These are phyloP conservation scores for Piaya cayana DNA, from an alignment of 2,113 vertebrate species.

Conservation along the genomic window DNA sequence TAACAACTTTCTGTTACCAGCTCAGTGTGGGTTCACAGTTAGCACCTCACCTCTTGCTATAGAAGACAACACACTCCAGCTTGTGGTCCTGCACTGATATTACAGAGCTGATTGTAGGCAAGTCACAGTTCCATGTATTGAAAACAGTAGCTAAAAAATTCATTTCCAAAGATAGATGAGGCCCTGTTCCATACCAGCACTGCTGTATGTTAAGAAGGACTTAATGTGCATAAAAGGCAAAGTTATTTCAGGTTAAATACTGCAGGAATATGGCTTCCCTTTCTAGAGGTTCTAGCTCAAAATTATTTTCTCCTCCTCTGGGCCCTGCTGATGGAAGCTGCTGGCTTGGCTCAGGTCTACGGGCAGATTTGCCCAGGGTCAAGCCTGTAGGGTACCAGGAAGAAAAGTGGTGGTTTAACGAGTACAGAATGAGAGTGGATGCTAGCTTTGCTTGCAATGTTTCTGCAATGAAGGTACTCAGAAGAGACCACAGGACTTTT, in stretches of 20 bases:
- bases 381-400: rapidly evolving
- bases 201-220: not conserved
- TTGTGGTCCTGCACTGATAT: not conserved
- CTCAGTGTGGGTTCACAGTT: not conserved
- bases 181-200: not conserved
- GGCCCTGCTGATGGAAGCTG: no score
- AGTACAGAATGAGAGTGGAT: not conserved
- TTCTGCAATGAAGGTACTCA: not conserved
- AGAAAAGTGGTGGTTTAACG: not conserved
- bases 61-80: conserved; percentile 13
- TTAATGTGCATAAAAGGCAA: not conserved
- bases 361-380: not conserved
- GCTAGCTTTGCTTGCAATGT: not conserved
- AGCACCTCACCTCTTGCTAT: not conserved
- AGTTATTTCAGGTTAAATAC: not conserved
- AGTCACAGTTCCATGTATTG: not conserved
- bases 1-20: not conserved
- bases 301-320: not conserved
- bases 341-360: not conserved
- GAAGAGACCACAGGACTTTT: not conserved
- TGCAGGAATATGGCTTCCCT: not conserved
- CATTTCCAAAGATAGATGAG: not conserved
- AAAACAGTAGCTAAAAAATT: not conserved
- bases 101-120: not conserved
- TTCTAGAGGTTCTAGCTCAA: not conserved